A percentile compares a stretch with the other conserved stretches of the same genome.
phyloP scores from a whole-genome alignment of 2,113 vertebrate species.

The Tursiops truncatus region DNA sequence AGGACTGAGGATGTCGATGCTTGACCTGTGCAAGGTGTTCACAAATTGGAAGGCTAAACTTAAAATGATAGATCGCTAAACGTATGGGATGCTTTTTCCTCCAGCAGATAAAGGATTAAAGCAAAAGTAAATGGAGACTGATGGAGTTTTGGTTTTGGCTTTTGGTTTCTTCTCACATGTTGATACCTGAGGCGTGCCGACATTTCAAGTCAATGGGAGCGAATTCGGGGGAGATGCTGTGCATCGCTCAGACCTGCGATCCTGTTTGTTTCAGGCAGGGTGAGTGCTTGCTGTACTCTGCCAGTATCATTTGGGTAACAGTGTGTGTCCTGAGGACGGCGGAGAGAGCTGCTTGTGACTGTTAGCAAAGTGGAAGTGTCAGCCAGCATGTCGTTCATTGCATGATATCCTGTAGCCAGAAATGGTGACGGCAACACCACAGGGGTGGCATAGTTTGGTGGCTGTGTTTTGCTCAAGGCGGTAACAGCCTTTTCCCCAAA shows the following conservation, averaged over 20 bases:
- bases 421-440: neutral
- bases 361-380: slow-evolving; percentile 17
- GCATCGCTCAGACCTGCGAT: neutral
- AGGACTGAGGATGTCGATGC: neutral
- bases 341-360: slow-evolving; percentile 10
- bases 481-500: neutral
- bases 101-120: neutral
- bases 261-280: neutral
- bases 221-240: neutral
- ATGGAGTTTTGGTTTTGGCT: neutral
- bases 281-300: neutral
- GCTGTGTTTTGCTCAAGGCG: neutral
- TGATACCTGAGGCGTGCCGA: neutral
- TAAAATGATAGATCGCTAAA: neutral
- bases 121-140: neutral
- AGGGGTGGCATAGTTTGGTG: neutral
- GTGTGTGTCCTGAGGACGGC: neutral
- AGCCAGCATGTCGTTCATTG: neutral
- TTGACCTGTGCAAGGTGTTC: neutral
- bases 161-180: neutral
- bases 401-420: neutral
- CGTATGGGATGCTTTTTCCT: neutral
- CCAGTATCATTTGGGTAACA: neutral
- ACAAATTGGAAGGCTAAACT: neutral
- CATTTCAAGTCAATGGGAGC: neutral